Conservation (phyloP, 2,888 invertebrate genomes). For the Dicyrtomina minuta region DNA sequence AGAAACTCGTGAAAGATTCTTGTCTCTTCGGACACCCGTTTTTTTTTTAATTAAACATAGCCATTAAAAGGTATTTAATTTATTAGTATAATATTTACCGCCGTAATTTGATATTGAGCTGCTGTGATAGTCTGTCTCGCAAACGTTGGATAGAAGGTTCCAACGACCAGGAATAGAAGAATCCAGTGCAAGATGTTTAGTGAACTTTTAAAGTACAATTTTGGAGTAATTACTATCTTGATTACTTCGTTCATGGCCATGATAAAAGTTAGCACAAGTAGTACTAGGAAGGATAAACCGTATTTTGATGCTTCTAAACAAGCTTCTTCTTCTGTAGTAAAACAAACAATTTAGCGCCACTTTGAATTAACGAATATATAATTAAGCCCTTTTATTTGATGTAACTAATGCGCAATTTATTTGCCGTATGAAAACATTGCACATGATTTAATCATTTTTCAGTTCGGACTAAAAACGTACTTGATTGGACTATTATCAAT, state of each 20-base stretch:
- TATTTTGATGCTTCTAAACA: conserved; percentile 34
- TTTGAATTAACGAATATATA: too few species aligned
- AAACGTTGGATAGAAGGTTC: conserved; percentile 41
- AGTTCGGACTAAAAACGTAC: too few species aligned
- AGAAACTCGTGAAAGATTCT: background rate
- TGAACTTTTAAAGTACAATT: conserved; percentile 40
- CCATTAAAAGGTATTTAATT: background rate
- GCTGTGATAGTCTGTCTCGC: conserved; percentile 9
- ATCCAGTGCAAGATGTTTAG: conserved; percentile 45
- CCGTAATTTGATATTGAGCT: conserved; percentile 34
- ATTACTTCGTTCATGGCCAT: conserved; percentile 42
- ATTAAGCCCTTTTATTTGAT: too few species aligned
- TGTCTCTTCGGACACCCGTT: background rate
- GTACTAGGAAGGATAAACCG: conserved; percentile 35
- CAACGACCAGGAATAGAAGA: conserved; percentile 40
- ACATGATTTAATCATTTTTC: too few species aligned
- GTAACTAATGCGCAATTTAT: too few species aligned
- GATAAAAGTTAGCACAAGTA: conserved; percentile 39
- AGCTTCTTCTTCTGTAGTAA: background rate
- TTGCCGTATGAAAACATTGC: too few species aligned
- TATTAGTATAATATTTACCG: conserved; percentile 7
- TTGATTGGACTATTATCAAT: too few species aligned
- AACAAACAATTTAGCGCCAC: background rate
- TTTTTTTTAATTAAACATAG: too few species aligned
- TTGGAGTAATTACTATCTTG: conserved; percentile 43